Percentiles rank a stretch among this genome's conserved stretches.
phyloP scores from a whole-genome alignment of 2,113 vertebrate genomes.

The Nibea albiflora region DNA sequence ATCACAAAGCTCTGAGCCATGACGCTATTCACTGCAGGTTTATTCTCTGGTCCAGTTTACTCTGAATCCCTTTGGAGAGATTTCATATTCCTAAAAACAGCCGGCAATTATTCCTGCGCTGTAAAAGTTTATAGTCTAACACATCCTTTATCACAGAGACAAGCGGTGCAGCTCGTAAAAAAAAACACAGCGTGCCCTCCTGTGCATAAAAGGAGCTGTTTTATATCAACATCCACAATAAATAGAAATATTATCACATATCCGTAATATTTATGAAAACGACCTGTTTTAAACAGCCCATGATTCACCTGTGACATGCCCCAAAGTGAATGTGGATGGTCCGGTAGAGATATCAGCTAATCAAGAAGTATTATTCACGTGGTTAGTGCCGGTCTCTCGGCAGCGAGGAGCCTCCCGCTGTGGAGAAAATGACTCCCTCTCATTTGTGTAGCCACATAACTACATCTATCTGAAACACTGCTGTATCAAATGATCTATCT shows the following conservation, averaged over 20 bases:
- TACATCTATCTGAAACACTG: slow-evolving; percentile 55
- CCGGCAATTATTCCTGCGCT: slow-evolving; percentile 67
- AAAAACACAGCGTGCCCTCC: slow-evolving; percentile 17
- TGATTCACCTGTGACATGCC: slow-evolving; percentile 7
- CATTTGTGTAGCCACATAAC: slow-evolving; percentile 56
- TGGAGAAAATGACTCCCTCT: slow-evolving; percentile 60
- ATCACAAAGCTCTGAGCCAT: slow-evolving; percentile 37
- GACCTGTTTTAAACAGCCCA: slow-evolving; percentile 27
- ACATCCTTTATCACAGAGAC: slow-evolving; percentile 72
- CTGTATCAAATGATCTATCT: slow-evolving; percentile 60
- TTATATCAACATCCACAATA: slow-evolving; percentile 57
- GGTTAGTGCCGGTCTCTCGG: slow-evolving; percentile 43
- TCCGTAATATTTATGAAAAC: slow-evolving; percentile 39
- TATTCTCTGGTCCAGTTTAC: slow-evolving; percentile 30
- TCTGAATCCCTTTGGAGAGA: slow-evolving; percentile 45
- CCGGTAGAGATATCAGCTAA: slow-evolving; percentile 40
- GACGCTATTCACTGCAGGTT: slow-evolving; percentile 20
- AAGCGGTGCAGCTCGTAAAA: slow-evolving; percentile 70
- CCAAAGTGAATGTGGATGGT: slow-evolving; percentile 20
- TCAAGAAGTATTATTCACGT: slow-evolving; percentile 54
- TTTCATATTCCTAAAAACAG: slow-evolving; percentile 68
- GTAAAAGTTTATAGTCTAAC: slow-evolving; percentile 76
- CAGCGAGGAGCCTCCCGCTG: slow-evolving; percentile 26
- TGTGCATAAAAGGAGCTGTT: slow-evolving; percentile 56
- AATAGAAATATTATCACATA: slow-evolving; percentile 35